phyloP scores from a whole-genome alignment of 30 jellyfish, hydroid and myxozoan species.

The Aurelia aurita complex sp. Pacific region DNA sequence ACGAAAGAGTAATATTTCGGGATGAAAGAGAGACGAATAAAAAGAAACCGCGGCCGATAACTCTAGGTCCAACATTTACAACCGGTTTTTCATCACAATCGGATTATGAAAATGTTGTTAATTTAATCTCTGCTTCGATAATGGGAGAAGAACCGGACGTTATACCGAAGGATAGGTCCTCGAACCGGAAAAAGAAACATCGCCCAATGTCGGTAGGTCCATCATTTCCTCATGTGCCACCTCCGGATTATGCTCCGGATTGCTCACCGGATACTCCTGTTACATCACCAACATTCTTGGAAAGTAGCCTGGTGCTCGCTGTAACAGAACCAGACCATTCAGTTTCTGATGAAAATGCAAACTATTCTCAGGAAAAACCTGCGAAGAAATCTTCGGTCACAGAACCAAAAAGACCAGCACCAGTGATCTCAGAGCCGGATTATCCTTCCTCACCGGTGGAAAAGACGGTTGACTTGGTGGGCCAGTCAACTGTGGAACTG shows the following conservation, averaged over 20 bases:
- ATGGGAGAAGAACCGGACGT: conserved; percentile 39
- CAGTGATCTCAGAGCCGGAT: conserved; percentile 40
- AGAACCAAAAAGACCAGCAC: neutral
- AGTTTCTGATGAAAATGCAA: too few relatives aligned
- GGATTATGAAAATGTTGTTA: conserved; percentile 56
- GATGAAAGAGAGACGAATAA: conserved; percentile 7
- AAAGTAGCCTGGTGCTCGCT: too few relatives aligned
- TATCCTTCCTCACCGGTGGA: too few relatives aligned
- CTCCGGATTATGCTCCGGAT: conserved; percentile 29
- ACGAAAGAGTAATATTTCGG: conserved; percentile 15
- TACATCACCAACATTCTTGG: too few relatives aligned
- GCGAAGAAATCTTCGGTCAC: neutral
- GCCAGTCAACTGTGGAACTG: too few relatives aligned
- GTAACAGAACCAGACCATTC: too few relatives aligned
- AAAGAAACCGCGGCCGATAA: conserved; percentile 51
- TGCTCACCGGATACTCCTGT: too few relatives aligned
- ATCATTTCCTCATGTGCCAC: conserved; percentile 21
- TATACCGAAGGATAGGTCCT: conserved; percentile 1
- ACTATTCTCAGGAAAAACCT: too few relatives aligned
- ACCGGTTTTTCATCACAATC: conserved; percentile 30
- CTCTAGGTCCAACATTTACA: conserved; percentile 55
- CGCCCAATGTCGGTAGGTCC: conserved; percentile 29
- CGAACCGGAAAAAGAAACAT: conserved; percentile 8
- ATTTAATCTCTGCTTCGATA: conserved; percentile 39
- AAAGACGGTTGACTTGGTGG: too few relatives aligned